Evolutionary conservation across 2,113 vertebrate species (phyloP).

Genomic region (Rhinoptilus africanus): DNA sequence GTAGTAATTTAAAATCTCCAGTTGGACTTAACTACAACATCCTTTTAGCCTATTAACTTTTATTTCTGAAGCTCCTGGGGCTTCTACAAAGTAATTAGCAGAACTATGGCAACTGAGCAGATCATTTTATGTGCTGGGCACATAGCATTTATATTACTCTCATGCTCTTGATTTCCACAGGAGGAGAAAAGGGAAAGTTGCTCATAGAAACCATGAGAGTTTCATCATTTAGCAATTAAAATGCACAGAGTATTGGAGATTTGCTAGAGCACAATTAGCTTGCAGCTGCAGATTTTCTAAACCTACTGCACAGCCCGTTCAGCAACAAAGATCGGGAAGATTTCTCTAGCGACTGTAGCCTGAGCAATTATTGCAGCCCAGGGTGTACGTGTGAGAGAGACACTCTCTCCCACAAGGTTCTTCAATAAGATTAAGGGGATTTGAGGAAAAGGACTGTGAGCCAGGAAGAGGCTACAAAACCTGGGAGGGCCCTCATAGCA

Average conservation of each 20-base stretch:
- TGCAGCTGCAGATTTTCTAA: not conserved
- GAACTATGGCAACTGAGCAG: constrained; percentile 30
- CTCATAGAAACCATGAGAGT: not conserved
- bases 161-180: not conserved
- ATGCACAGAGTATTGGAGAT: not conserved
- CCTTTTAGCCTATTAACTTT: constrained; percentile 50
- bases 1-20: constrained; percentile 52
- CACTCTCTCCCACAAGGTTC: not conserved
- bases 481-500: not conserved
- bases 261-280: not conserved
- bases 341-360: not conserved
- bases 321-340: not conserved
- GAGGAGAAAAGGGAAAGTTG: not conserved
- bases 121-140: constrained; percentile 26
- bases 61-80: constrained; percentile 44
- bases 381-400: not conserved
- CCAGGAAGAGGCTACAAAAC: not conserved
- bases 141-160: not conserved
- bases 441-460: not conserved
- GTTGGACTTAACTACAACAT: constrained; percentile 32
- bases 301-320: not conserved
- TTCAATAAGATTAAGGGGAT: not conserved
- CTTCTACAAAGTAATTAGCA: constrained; percentile 55
- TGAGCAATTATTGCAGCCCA: not conserved
- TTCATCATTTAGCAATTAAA: not conserved